Conservation (phyloP, 2,888 invertebrate species). For the Exephanes ischioxanthus region DNA sequence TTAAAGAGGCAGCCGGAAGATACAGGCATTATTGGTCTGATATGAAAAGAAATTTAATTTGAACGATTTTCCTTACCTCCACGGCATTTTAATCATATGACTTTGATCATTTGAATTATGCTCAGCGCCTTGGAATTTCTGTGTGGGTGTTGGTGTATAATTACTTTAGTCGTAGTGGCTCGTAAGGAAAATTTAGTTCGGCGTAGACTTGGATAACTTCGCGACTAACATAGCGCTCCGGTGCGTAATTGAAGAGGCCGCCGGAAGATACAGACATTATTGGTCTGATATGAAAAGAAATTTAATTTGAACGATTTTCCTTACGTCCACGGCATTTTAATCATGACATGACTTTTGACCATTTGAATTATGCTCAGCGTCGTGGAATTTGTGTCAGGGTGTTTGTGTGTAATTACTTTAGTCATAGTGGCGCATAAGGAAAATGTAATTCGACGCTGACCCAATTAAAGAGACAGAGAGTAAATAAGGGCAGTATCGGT, state of each 20-base stretch:
- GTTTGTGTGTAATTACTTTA: constrained; percentile 24
- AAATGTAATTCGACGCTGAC: constrained; percentile 7
- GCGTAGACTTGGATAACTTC: background rate
- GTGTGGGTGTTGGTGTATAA: constrained; percentile 28
- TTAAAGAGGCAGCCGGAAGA: background rate
- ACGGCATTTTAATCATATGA: background rate
- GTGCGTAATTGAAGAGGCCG: background rate
- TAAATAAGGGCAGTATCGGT: too few relatives aligned
- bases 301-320: background rate
- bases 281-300: background rate
- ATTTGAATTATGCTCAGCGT: background rate
- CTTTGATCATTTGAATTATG: too few relatives aligned
- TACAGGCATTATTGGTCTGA: background rate
- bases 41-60: background rate
- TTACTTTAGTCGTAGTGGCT: constrained; percentile 21
- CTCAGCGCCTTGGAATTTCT: constrained; percentile 9
- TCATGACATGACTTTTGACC: too few relatives aligned
- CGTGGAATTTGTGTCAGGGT: constrained; percentile 23
- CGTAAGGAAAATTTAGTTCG: constrained; percentile 41
- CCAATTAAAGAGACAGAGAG: background rate
- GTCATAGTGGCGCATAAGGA: constrained; percentile 31
- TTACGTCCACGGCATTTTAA: constrained; percentile 11
- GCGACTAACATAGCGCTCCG: background rate
- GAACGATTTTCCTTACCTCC: constrained; percentile 10
- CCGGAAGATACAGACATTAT: background rate